phyloP scores from a whole-genome alignment of 2,888 invertebrate genomes.

The Spicauda simplicius region DNA sequence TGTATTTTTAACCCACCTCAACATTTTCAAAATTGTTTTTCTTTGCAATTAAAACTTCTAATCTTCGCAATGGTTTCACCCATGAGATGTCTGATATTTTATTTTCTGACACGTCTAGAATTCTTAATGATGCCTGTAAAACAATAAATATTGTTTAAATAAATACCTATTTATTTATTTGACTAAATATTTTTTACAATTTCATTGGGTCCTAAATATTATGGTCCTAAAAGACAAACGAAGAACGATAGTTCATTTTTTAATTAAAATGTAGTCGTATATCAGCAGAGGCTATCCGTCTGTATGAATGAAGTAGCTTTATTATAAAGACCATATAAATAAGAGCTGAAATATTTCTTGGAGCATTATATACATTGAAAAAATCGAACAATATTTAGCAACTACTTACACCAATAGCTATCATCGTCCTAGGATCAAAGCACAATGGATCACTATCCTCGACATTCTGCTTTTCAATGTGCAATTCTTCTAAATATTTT shows the following conservation, averaged over 20 bases:
- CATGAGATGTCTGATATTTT: slow-evolving; percentile 83
- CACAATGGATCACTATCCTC: slow-evolving; percentile 84
- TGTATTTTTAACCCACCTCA: slow-evolving; percentile 52
- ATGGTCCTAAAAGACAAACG: too few species aligned
- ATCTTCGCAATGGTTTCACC: slow-evolving; percentile 77
- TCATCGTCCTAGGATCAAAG: slow-evolving; percentile 87
- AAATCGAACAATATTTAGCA: background rate
- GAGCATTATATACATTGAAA: background rate
- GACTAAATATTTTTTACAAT: too few species aligned
- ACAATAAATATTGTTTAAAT: slow-evolving; percentile 4
- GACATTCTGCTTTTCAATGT: slow-evolving; percentile 88
- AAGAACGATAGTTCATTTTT: too few species aligned
- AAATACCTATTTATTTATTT: too few species aligned
- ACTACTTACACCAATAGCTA: slow-evolving; percentile 82
- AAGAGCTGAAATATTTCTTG: background rate
- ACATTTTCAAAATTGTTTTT: slow-evolving; percentile 85
- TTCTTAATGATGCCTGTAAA: slow-evolving; percentile 82
- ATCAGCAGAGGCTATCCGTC: too few species aligned
- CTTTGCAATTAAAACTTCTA: slow-evolving; percentile 84
- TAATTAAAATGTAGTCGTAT: too few species aligned
- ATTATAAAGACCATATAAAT: too few species aligned
- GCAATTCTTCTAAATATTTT: slow-evolving; percentile 86
- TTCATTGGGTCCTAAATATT: too few species aligned
- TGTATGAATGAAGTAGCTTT: too few species aligned
- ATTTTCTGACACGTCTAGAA: slow-evolving; percentile 87